Conservation (phyloP, 2,113 vertebrate species). For the Passer domesticus region DNA sequence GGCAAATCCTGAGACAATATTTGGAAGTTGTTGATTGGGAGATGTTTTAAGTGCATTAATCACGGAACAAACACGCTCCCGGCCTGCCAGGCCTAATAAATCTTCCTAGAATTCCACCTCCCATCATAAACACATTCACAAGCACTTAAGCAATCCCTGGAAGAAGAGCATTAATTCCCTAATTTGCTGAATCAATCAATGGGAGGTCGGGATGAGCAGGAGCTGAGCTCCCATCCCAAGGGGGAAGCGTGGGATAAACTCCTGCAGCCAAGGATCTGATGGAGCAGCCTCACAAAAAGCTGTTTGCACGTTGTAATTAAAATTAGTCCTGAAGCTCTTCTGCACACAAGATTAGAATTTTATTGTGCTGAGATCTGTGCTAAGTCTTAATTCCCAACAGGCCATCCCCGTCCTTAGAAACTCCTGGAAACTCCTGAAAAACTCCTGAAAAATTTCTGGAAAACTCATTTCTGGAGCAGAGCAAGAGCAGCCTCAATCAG, state of each 20-base stretch:
- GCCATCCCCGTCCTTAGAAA: not conserved
- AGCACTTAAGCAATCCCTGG: conserved; percentile 48
- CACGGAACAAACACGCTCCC: conserved; percentile 31
- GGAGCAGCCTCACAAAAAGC: not conserved
- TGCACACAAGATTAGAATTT: not conserved
- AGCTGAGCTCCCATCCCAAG: not conserved
- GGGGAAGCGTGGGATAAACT: not conserved
- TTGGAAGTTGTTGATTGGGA: conserved; percentile 56
- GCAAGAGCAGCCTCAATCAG: not conserved
- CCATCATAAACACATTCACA: conserved; percentile 59
- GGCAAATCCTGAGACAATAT: conserved; percentile 50
- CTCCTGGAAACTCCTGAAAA: not conserved
- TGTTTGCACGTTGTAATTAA: conserved; percentile 18
- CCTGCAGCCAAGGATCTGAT: not conserved
- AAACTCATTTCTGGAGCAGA: not conserved
- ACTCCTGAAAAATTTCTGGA: rapidly evolving
- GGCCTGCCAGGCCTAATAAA: conserved; percentile 60
- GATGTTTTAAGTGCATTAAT: conserved; percentile 48
- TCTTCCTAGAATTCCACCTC: conserved; percentile 22
- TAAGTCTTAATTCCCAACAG: not conserved
- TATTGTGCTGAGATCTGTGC: not conserved
- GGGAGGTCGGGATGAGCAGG: not conserved
- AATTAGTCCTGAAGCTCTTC: not conserved
- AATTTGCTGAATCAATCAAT: not conserved
- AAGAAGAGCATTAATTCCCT: conserved; percentile 37